phyloP scores from a whole-genome alignment of 2,797 vertebrate species.

The Moxostoma hubbsi region DNA sequence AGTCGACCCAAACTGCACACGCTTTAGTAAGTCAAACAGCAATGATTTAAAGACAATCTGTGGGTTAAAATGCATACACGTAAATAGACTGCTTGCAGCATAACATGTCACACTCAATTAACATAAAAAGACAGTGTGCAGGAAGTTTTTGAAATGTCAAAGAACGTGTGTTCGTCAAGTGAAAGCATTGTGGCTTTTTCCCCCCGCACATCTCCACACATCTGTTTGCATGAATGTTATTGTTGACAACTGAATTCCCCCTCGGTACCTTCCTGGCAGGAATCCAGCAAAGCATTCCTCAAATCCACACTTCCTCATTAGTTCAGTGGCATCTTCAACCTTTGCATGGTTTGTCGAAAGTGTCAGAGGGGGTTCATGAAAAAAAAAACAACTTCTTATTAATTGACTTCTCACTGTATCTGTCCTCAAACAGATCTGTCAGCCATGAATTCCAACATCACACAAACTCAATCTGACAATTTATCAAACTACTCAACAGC shows the following conservation, averaged over 20 bases:
- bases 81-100: conserved; percentile 3
- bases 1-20: not conserved
- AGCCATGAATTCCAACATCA: conserved; percentile 66
- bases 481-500: conserved; percentile 81
- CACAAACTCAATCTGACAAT: conserved; percentile 66
- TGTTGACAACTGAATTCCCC: conserved; percentile 25
- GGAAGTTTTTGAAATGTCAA: conserved; percentile 18
- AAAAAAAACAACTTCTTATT: conserved; percentile 77
- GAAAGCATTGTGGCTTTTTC: conserved; percentile 15
- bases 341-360: conserved; percentile 61
- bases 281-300: conserved; percentile 41
- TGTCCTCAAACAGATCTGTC: conserved; percentile 69
- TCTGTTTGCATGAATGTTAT: conserved; percentile 24
- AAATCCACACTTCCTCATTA: conserved; percentile 75
- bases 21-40: conserved; percentile 6
- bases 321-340: conserved; percentile 70
- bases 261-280: conserved; percentile 38
- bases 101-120: conserved; percentile 9
- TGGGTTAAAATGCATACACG: not conserved
- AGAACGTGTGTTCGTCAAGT: not conserved
- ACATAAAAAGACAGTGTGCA: not conserved
- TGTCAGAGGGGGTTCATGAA: conserved; percentile 81
- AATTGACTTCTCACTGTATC: conserved; percentile 77
- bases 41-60: not conserved
- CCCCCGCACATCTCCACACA: conserved; percentile 3